Percentiles rank a stretch among this genome's conserved stretches.
phyloP scores from a whole-genome alignment of 2,113 vertebrate genomes.

The Columba livia region DNA sequence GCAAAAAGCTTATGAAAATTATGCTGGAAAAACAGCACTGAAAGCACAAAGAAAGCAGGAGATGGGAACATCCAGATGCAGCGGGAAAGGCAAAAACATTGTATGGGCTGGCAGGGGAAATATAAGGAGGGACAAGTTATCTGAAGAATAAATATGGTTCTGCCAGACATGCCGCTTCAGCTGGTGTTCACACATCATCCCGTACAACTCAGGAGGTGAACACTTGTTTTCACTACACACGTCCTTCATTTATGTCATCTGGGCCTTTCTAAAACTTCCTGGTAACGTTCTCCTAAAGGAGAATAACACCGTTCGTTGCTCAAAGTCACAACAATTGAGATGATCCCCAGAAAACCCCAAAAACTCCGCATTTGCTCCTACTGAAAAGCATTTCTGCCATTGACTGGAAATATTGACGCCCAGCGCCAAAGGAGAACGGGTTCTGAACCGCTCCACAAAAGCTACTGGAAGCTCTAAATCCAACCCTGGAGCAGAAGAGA shows the following conservation, averaged over 20 bases:
- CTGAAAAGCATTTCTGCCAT: not conserved
- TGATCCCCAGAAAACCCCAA: not conserved
- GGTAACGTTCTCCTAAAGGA: not conserved
- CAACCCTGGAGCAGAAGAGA: not conserved
- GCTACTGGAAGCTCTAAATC: not conserved
- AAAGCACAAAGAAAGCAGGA: not conserved
- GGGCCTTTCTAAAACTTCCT: not conserved
- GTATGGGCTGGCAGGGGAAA: not conserved
- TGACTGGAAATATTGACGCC: not conserved
- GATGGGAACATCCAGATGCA: rapidly evolving
- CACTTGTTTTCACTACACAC: not conserved
- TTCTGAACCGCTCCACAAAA: not conserved
- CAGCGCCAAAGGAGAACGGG: not conserved
- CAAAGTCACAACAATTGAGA: not conserved
- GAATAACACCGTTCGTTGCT: rapidly evolving
- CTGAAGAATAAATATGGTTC: not conserved
- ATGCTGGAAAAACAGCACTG: rapidly evolving
- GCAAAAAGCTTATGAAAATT: not conserved
- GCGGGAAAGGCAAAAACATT: rapidly evolving
- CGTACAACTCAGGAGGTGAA: rapidly evolving
- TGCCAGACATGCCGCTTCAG: too few species aligned
- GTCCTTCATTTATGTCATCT: not conserved
- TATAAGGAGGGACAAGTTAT: not conserved
- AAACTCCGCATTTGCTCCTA: not conserved
- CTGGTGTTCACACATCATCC: not conserved